Conservation (phyloP, 1,140 invertebrate species). For the Periplaneta americana region DNA sequence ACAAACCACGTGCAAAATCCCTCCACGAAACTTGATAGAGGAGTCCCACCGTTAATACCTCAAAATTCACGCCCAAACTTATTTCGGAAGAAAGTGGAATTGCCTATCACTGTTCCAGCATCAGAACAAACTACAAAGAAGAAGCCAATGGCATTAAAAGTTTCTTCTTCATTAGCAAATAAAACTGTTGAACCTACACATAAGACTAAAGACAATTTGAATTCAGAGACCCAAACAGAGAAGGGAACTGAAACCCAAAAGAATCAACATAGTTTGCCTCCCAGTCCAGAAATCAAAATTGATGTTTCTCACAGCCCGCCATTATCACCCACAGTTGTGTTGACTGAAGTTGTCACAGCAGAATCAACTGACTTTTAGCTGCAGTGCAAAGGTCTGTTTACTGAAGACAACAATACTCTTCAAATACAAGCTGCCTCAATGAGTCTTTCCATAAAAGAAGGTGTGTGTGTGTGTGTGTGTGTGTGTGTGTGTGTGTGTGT, state of each 20-base stretch:
- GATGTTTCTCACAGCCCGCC: background rate
- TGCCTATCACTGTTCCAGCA: background rate
- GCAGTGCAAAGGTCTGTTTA: background rate
- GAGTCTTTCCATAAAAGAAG: too few relatives aligned
- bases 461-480: too few relatives aligned
- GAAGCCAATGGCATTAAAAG: background rate
- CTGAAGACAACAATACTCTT: too few relatives aligned
- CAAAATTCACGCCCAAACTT: too few relatives aligned
- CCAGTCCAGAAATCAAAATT: background rate
- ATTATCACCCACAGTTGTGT: background rate
- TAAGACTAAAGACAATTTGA: too few relatives aligned
- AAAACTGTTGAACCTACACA: background rate
- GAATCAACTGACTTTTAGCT: background rate
- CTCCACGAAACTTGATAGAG: too few relatives aligned
- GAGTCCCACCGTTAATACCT: too few relatives aligned
- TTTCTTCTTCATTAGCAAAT: background rate
- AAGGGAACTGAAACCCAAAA: background rate
- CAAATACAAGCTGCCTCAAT: too few relatives aligned
- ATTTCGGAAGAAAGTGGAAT: background rate
- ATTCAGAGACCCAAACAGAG: background rate
- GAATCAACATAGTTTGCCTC: background rate
- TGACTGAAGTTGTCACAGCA: background rate
- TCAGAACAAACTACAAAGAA: too few relatives aligned
- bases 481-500: too few relatives aligned
- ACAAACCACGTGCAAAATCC: too few relatives aligned